These are phyloP conservation scores for Drosophila sechellia DNA, from an alignment of 1,140 invertebrate genomes.

Conservation along the genomic window DNA sequence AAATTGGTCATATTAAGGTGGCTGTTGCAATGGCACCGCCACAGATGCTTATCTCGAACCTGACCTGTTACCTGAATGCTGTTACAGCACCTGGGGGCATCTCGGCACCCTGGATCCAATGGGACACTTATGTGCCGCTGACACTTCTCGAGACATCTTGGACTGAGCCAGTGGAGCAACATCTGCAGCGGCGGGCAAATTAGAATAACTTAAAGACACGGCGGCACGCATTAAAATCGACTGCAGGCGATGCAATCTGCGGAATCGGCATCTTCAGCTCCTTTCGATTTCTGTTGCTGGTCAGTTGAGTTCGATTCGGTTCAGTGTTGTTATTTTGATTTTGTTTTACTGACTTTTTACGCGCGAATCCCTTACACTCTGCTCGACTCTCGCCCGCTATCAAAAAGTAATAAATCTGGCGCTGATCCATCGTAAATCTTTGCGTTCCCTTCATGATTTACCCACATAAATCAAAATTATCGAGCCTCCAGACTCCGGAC, in stretches of 20 bases:
- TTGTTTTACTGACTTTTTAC: neutral
- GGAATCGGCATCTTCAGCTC: conserved; percentile 5
- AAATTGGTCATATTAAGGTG: conserved; percentile 18
- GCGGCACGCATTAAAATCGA: conserved; percentile 75
- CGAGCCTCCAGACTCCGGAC: conserved; percentile 52
- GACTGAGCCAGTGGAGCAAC: neutral
- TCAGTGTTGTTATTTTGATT: neutral
- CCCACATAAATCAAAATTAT: conserved; percentile 85
- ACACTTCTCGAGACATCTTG: conserved; percentile 45
- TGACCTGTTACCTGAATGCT: conserved; percentile 30
- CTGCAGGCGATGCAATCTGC: conserved; percentile 28
- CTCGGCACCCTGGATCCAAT: conserved; percentile 39
- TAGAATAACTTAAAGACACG: conserved; percentile 80
- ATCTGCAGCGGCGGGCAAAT: conserved; percentile 54
- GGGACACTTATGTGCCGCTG: conserved; percentile 54
- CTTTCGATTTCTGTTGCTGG: conserved; percentile 31
- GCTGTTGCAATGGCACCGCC: conserved; percentile 6
- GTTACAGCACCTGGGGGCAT: neutral
- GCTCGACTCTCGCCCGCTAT: conserved; percentile 61
- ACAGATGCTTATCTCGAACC: conserved; percentile 39
- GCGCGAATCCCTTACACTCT: conserved; percentile 47
- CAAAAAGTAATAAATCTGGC: conserved; percentile 84
- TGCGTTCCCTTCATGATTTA: conserved; percentile 83
- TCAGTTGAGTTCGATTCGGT: neutral
- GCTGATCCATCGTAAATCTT: conserved; percentile 84